These are phyloP conservation scores for Shinisaurus crocodilurus DNA, from an alignment of 2,113 vertebrate species.

Conservation along the genomic window DNA sequence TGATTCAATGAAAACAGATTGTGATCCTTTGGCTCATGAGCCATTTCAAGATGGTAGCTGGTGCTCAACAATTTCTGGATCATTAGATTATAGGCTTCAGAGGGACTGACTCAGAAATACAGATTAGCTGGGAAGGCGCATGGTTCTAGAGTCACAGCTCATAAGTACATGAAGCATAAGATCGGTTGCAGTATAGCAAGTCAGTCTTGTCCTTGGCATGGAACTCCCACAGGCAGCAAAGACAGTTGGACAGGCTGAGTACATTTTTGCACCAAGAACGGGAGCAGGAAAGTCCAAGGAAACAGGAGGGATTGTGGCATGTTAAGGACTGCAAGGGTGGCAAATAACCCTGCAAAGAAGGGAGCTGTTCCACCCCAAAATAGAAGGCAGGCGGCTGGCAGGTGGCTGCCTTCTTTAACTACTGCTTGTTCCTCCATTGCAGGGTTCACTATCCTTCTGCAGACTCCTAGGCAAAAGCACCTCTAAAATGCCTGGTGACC, in stretches of 20 bases:
- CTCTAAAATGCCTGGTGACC: neutral
- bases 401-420: neutral
- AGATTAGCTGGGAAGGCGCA: neutral
- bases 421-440: neutral
- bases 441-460: neutral
- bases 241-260: neutral
- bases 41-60: neutral
- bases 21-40: neutral
- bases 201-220: neutral
- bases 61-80: neutral
- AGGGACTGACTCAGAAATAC: neutral
- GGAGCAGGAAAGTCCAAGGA: neutral
- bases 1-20: neutral
- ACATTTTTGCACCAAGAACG: neutral
- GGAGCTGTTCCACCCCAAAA: neutral
- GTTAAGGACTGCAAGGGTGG: neutral
- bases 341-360: neutral
- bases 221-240: neutral
- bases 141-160: conserved; percentile 3
- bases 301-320: neutral
- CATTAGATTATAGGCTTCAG: neutral
- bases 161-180: neutral
- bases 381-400: neutral
- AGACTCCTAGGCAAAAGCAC: neutral
- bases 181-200: neutral